A percentile compares a stretch with the other conserved stretches of the same genome.
Evolutionary conservation across 1,140 invertebrate species (phyloP).

Genomic region (Solenopsis invicta): DNA sequence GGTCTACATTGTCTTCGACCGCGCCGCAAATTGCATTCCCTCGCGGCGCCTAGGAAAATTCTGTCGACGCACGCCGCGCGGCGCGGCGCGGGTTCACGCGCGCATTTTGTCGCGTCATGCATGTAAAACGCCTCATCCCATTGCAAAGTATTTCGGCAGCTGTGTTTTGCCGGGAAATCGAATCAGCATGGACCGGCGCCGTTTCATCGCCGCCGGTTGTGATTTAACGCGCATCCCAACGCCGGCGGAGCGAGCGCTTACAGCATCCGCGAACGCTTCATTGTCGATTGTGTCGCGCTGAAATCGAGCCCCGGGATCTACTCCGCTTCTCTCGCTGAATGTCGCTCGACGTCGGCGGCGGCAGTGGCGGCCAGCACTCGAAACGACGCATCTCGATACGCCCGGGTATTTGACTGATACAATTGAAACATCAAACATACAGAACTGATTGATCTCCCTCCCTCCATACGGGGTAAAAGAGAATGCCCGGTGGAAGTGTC

Average conservation of each 20-base stretch:
- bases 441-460: constrained; percentile 54
- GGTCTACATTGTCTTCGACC: too few relatives aligned
- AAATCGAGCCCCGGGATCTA: constrained; percentile 51
- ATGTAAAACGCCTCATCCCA: constrained; percentile 64
- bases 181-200: constrained; percentile 69
- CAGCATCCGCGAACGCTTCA: constrained; percentile 42
- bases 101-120: constrained; percentile 39
- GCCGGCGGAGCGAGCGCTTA: constrained; percentile 45
- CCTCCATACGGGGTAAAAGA: constrained; percentile 24
- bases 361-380: constrained; percentile 5
- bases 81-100: not conserved
- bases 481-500: constrained; percentile 57
- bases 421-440: constrained; percentile 65
- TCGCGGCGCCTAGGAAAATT: constrained; percentile 23
- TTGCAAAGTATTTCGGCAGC: constrained; percentile 66
- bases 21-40: constrained; percentile 5
- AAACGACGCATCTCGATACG: constrained; percentile 55
- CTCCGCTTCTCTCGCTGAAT: constrained; percentile 41
- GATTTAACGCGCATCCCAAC: constrained; percentile 67
- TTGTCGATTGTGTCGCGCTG: constrained; percentile 52
- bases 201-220: constrained; percentile 62
- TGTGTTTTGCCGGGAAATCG: constrained; percentile 65
- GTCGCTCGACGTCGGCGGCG: not conserved
- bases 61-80: not conserved
- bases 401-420: constrained; percentile 53